Evolutionary conservation across 2,797 vertebrate species (phyloP), one percentile per base, ranked within the genome.

Genomic region (Rhincodon typus): DNA sequence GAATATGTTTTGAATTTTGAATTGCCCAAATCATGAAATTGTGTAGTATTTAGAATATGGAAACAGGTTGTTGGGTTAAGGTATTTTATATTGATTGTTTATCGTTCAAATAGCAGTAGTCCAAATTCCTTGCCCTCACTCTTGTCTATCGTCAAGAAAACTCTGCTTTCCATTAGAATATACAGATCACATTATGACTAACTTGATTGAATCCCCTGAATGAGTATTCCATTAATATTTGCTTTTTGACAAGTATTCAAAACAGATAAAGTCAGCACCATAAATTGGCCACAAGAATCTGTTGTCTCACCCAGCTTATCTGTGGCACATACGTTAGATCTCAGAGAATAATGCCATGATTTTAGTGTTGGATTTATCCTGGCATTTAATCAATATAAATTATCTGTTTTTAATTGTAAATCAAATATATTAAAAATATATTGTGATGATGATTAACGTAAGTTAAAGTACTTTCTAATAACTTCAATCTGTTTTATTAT

Each of bases 401-500:
- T 66, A 72, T 27, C 21, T 8, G 70, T 50, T 95, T 50, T 95
- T n/a, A 94, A 70, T 19, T 2, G 13, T 46, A 2, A 70, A 46
- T 94, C 50, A 84, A 84, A 46, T 46, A 46, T 84, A 46, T 21
- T 8, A 70, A 72, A 72, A 74, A 53, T 34, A 53, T 38, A 25
- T 17, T 30, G 3, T 21, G 12, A 23, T 53, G 27, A 50, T 74
- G 38, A 50, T 42, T 46, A 42, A 15, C 2, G 38, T 17, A 50
- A 74, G 8, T 53, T 74, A 12, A 95, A 50, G 13, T 95, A 46
- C 82, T 95, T 53, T n/a, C 25, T 34, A 77, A 74, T 69, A 38
- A 72, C 25, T 38, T 93, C 4, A 77, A 34, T 94, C 13, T 57
- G 46, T 95, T 95, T 77, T 95, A 95, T 94, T 50, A 74, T 95